phyloP scores from a whole-genome alignment of 2,888 invertebrate species.

The Netelia virgata region DNA sequence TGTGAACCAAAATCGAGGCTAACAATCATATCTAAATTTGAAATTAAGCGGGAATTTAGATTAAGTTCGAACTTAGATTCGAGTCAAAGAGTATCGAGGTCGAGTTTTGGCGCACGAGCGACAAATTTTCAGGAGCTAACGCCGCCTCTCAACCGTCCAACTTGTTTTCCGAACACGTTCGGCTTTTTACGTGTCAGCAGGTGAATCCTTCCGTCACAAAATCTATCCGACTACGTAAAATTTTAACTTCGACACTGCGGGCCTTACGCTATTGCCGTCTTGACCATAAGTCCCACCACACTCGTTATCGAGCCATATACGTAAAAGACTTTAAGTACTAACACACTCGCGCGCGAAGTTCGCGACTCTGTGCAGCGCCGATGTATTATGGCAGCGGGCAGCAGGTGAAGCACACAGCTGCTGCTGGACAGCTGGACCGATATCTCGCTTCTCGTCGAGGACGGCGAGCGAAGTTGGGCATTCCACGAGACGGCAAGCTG shows the following conservation, averaged over 20 bases:
- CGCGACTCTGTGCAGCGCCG: constrained; percentile 63
- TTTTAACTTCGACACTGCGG: neutral
- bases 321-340: constrained; percentile 32
- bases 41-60: no score
- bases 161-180: no score
- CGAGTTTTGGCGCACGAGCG: no score
- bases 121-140: no score
- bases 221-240: neutral
- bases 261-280: neutral
- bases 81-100: no score
- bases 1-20: no score
- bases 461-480: constrained; percentile 45
- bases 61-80: no score
- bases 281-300: neutral
- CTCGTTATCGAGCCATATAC: constrained; percentile 53
- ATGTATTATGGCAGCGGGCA: constrained; percentile 46
- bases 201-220: neutral
- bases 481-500: constrained; percentile 43
- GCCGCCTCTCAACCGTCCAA: no score
- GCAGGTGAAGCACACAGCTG: constrained; percentile 83
- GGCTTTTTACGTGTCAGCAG: no score
- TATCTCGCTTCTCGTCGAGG: constrained; percentile 72
- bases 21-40: no score
- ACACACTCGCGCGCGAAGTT: constrained; percentile 63
- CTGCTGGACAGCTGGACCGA: constrained; percentile 81